Evolutionary conservation across 2,888 invertebrate species (phyloP), one percentile per base, ranked within the genome.

Genomic region (Erpobdella octoculata): DNA sequence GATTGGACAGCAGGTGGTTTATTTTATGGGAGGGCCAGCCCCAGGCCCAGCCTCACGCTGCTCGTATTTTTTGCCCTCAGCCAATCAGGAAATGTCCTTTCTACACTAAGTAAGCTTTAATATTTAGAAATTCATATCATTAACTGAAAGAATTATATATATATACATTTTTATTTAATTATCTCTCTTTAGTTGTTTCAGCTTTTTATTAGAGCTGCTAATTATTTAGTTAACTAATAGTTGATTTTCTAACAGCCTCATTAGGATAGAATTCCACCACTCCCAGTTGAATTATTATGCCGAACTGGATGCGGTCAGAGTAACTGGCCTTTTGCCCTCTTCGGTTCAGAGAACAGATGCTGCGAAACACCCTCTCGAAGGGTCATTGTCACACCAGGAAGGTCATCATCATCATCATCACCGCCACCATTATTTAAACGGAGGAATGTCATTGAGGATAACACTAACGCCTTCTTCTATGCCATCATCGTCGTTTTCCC

Each of bases 241-340:
- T n/a, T 58, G 70, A 59, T 36, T 73, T 70, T 73, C 75, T 81
- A 85, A 75, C 80, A 91, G 91, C 80, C 86, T 89, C 73, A 84
- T 93, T 75, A 87, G 92, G 76, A 84, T 94, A 75, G 94, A 94
- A 83, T 90, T 94, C 79, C 90, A 92, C 82, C 92, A 92, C 80
- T 88, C 87, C 73, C 84, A 88, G 70, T 85, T 92, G 69, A 88
- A 90, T 58, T 93, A 93, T 82, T 93, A 93, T 81, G 91, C 91
- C 18, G 91, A 92, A 80, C 84, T 94, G 69, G 93, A 94, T 85
- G 92, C 91, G 21, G 88, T 94, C 8, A 46, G 66, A 31, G 58
- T 75, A 38, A 33, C 36, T 46, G 75, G 75, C 2, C 28, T 31
- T 28, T 28, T 53, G 53, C 53, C 53, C 1, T 5, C 12, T 3